A percentile compares a stretch with the other conserved stretches of the same genome.
Evolutionary conservation across 2,797 vertebrate genomes (phyloP).

Genomic region (Lates japonicus): DNA sequence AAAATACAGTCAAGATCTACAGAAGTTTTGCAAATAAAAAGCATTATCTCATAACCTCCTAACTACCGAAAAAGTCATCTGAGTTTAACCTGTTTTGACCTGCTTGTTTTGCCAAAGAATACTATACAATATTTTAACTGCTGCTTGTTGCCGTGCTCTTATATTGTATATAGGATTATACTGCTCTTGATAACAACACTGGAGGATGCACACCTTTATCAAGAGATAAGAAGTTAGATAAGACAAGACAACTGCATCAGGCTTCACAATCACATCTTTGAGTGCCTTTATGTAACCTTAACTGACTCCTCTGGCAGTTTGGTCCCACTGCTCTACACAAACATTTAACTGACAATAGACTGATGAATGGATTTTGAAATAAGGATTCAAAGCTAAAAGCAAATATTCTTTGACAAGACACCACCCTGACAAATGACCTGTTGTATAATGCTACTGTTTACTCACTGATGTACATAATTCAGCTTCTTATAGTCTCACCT

Average conservation of each 20-base stretch:
- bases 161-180: background rate
- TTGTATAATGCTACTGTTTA: background rate
- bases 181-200: background rate
- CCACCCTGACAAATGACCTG: background rate
- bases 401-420: background rate
- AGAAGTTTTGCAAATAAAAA: background rate
- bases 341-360: background rate
- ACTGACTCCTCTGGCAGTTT: background rate
- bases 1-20: background rate
- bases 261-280: background rate
- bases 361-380: background rate
- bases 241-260: background rate
- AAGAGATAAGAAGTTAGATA: slow-evolving; percentile 1
- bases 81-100: background rate
- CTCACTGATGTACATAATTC: background rate
- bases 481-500: slow-evolving; percentile 73
- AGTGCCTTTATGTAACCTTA: background rate
- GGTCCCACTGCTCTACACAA: background rate
- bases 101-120: background rate
- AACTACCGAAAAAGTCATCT: background rate
- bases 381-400: background rate
- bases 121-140: background rate
- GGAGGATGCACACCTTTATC: background rate
- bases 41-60: background rate
- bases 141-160: background rate